phyloP scores from a whole-genome alignment of 2,113 vertebrate genomes.

The Oostethus manadensis region DNA sequence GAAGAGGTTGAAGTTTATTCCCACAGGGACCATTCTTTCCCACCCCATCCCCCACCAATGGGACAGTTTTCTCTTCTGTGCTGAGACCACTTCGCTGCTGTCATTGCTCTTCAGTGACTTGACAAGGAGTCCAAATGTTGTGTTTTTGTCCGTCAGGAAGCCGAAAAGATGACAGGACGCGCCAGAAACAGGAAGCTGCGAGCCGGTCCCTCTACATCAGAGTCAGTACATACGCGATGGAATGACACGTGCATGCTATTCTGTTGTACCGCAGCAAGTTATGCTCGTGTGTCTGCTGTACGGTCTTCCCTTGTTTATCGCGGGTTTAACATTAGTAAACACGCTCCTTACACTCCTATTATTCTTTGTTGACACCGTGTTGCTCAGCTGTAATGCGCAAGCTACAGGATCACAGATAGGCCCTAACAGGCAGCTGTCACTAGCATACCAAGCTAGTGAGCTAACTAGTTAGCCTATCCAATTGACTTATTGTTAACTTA shows the following conservation, averaged over 20 bases:
- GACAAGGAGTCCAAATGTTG: constrained; percentile 27
- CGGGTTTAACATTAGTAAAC: no score
- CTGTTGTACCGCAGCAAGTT: background rate
- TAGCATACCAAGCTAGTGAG: no score
- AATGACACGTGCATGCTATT: background rate
- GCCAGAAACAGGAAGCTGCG: constrained; percentile 49
- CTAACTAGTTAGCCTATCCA: no score
- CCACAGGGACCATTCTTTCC: constrained; percentile 7
- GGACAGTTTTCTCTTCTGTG: constrained; percentile 19
- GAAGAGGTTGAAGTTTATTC: constrained; percentile 22
- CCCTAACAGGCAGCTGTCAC: no score
- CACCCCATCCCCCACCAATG: constrained; percentile 19
- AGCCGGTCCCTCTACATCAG: constrained; percentile 33
- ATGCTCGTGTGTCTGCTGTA: no score
- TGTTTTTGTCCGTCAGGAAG: constrained; percentile 57
- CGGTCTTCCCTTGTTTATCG: no score
- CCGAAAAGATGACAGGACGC: constrained; percentile 47
- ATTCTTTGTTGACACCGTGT: no score
- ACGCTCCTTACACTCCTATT: no score
- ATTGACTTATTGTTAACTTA: no score
- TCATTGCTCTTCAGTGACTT: constrained; percentile 7
- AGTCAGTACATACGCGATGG: constrained; percentile 50
- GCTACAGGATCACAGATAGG: no score
- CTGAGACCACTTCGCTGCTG: constrained; percentile 18
- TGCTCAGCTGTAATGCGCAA: no score